Conservation (phyloP, 2,113 vertebrate genomes). For the Mastomys coucha region DNA sequence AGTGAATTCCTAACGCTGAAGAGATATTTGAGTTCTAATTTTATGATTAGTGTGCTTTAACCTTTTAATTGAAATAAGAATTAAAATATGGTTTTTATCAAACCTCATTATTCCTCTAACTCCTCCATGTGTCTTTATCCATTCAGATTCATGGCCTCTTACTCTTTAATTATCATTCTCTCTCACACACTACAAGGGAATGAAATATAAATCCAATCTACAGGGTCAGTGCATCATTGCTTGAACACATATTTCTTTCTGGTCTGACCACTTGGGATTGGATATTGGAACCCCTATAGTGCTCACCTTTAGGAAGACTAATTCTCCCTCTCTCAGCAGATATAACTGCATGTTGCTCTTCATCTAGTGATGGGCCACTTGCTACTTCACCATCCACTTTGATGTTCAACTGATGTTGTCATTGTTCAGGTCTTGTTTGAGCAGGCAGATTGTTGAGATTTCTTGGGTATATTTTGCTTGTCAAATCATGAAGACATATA, state of each 20-base stretch:
- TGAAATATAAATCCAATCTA: neutral
- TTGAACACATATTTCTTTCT: neutral
- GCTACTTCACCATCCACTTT: no score
- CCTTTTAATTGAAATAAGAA: neutral
- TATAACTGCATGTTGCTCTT: neutral
- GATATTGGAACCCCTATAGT: neutral
- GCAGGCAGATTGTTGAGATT: no score
- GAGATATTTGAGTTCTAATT: neutral
- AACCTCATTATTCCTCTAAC: no score
- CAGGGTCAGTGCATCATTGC: neutral
- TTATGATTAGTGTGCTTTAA: neutral
- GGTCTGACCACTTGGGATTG: neutral
- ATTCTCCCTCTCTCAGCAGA: no score
- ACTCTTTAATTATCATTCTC: neutral
- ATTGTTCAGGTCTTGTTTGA: no score
- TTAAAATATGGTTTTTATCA: neutral
- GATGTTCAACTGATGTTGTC: no score
- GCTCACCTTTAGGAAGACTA: neutral
- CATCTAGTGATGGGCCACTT: neutral
- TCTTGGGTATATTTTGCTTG: no score
- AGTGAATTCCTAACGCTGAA: neutral
- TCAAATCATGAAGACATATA: neutral
- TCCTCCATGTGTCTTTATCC: neutral
- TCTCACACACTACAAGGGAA: neutral
- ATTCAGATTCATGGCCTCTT: no score